A percentile compares a stretch with the other conserved stretches of the same genome.
phyloP scores from a whole-genome alignment of 2,113 vertebrate genomes.

The Myxocyprinus asiaticus region DNA sequence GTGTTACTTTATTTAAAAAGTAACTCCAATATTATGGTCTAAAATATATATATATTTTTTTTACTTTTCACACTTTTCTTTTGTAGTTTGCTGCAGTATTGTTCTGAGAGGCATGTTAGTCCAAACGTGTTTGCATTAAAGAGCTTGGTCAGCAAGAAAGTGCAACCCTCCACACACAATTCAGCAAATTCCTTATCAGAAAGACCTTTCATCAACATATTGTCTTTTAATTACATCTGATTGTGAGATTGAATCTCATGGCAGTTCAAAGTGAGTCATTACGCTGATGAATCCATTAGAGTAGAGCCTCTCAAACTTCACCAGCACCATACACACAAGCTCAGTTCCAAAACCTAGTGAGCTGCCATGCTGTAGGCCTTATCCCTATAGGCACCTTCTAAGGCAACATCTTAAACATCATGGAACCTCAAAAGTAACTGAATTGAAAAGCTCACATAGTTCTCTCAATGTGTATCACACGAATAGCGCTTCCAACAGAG shows the following conservation, averaged over 20 bases:
- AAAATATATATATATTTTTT: not conserved
- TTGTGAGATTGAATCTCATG: slow-evolving; percentile 69
- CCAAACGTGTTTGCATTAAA: slow-evolving; percentile 70
- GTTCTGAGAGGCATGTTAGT: slow-evolving; percentile 71
- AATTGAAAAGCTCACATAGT: too few relatives aligned
- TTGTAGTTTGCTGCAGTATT: slow-evolving; percentile 68
- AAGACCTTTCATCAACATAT: slow-evolving; percentile 73
- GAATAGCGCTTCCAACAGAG: too few relatives aligned
- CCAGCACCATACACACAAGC: not conserved
- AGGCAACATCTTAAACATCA: too few relatives aligned
- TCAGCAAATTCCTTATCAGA: slow-evolving; percentile 73
- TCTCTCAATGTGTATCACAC: too few relatives aligned
- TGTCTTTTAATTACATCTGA: slow-evolving; percentile 70
- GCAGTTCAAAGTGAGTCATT: slow-evolving; percentile 69
- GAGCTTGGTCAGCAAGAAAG: slow-evolving; percentile 75
- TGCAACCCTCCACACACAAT: slow-evolving; percentile 70
- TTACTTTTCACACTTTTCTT: slow-evolving; percentile 44
- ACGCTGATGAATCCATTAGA: slow-evolving; percentile 71
- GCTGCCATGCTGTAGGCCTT: too few relatives aligned
- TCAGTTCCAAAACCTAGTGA: not conserved
- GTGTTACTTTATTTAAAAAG: too few relatives aligned
- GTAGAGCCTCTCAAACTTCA: slow-evolving; percentile 5
- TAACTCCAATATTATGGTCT: not conserved
- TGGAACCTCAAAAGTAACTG: too few relatives aligned
- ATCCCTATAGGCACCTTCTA: too few relatives aligned